Base-by-base conservation (phyloP, 1,140 invertebrate genomes). In the Anastatus disparis region DNA sequence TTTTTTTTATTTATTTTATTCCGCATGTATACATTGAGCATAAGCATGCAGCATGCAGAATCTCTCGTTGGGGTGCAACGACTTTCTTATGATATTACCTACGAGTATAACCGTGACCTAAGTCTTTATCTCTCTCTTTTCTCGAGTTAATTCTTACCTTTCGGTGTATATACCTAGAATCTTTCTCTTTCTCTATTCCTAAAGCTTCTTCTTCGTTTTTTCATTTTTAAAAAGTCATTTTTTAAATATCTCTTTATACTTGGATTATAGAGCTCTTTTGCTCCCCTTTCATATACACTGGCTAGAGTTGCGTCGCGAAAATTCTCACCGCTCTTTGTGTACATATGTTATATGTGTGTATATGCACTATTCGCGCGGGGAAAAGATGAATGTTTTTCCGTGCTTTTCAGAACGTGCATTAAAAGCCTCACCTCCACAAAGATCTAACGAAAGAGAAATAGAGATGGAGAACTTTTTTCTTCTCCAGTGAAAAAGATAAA, bases 361-460 rank as follows among this genome's bases (percentile, higher is more conserved):
- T n/a, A n/a, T n/a, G n/a, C n/a, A n/a, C n/a, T n/a, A n/a, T n/a
- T n/a, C n/a, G n/a, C n/a, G n/a, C n/a, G n/a, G n/a, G n/a, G 52
- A 42, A 20, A 46, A 58, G 52, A 58, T 35, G 27, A 67, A 67
- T 35, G 40, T 10, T 44, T 50, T 46, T 56, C 40, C 50, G 8
- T 26, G 50, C 22, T 22, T 46, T 55, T 66, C 27, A 29, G 22
- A 12, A 24, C 17, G 42, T 13, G 22, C 63, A 31, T 22, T 35
- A 27, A 66, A 61, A 24, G 55, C 20, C 35, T 38, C 17, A 12
- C n/a, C n/a, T n/a, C n/a, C n/a, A n/a, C n/a, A 6, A n/a, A n/a
- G 15, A 2, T 22, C 13, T 15, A 26, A 62, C 2, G 8, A 2
- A 35, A 10, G 42, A 15, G 12, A 15, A 15, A 17, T 17, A 44